Evolutionary conservation across 2,888 invertebrate genomes (phyloP).

Genomic region (Chorisops tibialis): DNA sequence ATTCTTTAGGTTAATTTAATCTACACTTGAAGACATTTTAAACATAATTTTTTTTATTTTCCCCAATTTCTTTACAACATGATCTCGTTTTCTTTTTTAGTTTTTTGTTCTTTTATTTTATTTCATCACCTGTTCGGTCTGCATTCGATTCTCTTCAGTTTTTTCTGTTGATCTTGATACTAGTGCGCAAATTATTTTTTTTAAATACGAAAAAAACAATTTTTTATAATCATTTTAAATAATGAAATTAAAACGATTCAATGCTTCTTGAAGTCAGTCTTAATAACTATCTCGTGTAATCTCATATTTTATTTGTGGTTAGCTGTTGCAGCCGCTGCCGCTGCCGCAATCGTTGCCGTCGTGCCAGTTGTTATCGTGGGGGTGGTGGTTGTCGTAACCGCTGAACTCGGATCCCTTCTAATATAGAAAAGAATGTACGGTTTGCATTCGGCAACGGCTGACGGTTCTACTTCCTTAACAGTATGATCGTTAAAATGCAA

Average conservation of each 20-base stretch:
- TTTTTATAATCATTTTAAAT: too few species aligned
- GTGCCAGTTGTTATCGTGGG: neutral
- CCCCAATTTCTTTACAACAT: too few species aligned
- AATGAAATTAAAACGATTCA: neutral
- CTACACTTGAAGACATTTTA: too few species aligned
- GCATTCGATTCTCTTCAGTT: too few species aligned
- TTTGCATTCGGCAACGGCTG: constrained; percentile 72
- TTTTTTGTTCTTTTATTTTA: too few species aligned
- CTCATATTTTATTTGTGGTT: constrained; percentile 16
- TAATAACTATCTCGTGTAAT: constrained; percentile 14
- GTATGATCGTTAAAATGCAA: constrained; percentile 84
- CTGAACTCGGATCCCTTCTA: constrained; percentile 56
- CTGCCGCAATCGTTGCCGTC: neutral
- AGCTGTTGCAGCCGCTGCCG: constrained; percentile 1
- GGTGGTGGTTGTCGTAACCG: neutral
- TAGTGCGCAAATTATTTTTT: too few species aligned
- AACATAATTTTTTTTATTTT: too few species aligned
- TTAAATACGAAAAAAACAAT: neutral
- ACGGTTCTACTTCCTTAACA: constrained; percentile 60
- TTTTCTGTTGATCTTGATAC: too few species aligned
- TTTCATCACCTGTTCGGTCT: too few species aligned
- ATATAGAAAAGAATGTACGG: constrained; percentile 85
- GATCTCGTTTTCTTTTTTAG: too few species aligned
- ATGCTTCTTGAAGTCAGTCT: constrained; percentile 13
- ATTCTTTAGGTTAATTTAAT: too few species aligned